Evolutionary conservation across 2,113 vertebrate genomes (phyloP), one percentile per base, ranked within the genome.

Genomic region (Hippocampus mohnikei): DNA sequence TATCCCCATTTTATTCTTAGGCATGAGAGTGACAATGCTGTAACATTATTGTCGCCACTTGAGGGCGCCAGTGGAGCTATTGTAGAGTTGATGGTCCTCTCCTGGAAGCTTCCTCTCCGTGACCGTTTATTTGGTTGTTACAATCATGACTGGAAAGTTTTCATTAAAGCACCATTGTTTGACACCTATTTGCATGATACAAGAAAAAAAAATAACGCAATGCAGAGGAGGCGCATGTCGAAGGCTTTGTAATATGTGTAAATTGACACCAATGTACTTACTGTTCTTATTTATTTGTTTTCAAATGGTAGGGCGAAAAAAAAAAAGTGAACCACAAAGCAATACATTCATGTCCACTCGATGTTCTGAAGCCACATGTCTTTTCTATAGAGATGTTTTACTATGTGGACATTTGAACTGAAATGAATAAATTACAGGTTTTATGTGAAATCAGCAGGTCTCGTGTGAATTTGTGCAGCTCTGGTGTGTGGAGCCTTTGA

Each of bases 321-420:
- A 66, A 72, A 80, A 83, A 87, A 90, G 89, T 88, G 89, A 89
- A 89, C 88, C 29, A 81, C 88, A 41, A 65, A 65, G 63, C 63
- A 65, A 65, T 65, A 65, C 42, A 25, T 48, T 65, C 13, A 46
- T 65, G 63, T 42, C 40, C 40, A 64, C 37, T 44, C 13, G 41
- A 44, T 64, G 71, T 68, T 74, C 81, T 84, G 71, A 86, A 85
- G 80, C 81, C 77, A 81, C 67, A 56, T 42, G 66, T 81, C 75
- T 91, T 90, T 91, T 91, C 81, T 89, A 88, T 87, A 90, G 83
- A 81, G 76, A 76, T 59, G 59, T 90, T 91, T 91, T 91, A 87
- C 77, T 87, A 89, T 87, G 84, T 91, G 70, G 77, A 69, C 78
- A 88, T 86, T 88, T 85, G 41, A 65, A 88, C 78, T 84, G 81